Evolutionary conservation across 2,797 vertebrate species (phyloP).

Genomic region (Paguma larvata): DNA sequence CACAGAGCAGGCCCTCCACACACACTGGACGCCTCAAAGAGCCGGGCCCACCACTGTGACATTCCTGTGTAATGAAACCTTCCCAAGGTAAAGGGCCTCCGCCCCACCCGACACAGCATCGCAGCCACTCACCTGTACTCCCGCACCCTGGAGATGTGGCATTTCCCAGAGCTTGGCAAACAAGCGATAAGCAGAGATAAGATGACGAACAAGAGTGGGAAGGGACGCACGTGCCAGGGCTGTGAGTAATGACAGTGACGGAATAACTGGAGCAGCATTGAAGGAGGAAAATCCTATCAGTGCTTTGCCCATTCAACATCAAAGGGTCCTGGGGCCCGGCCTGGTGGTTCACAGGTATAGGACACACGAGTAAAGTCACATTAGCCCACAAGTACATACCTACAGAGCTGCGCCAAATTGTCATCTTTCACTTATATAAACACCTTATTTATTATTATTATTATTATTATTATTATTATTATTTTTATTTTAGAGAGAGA

Average conservation of each 20-base stretch:
- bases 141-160: background rate
- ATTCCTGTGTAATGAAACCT: constrained; percentile 14
- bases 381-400: background rate
- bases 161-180: background rate
- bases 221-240: background rate
- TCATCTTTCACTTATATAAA: background rate
- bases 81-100: background rate
- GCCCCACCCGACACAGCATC: background rate
- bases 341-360: background rate
- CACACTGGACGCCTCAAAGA: background rate
- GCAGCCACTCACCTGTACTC: background rate
- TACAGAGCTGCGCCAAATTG: background rate
- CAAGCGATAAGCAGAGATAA: background rate
- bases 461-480: too few species aligned
- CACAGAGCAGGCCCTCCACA: background rate
- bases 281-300: background rate
- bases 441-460: background rate
- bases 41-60: background rate
- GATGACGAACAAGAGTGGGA: background rate
- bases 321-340: background rate
- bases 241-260: background rate
- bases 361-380: background rate
- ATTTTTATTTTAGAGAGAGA: too few species aligned
- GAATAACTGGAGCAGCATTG: background rate
- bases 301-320: background rate